Evolutionary conservation across 2,113 vertebrate genomes (phyloP), one percentile per base, ranked within the genome.

Genomic region (Cyanoderma ruficeps): DNA sequence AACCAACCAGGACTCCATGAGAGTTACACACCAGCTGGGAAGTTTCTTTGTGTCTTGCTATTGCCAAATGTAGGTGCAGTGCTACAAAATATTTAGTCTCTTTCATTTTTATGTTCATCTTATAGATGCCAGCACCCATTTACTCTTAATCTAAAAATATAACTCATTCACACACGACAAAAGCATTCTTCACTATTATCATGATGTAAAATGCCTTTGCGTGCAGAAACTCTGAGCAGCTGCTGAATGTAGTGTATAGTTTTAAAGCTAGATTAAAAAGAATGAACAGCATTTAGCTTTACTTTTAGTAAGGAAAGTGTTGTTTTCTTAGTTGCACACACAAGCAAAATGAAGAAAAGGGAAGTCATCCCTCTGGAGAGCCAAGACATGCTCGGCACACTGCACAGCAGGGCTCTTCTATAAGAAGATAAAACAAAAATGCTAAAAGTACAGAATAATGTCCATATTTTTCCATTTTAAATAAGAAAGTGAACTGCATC

Each of bases 101-200:
- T 74, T 90, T 90, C 47, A 77, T 81, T 90, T 94, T 85, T 81
- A 65, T 64, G 56, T 83, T 92, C 89, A 46, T 90, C 63, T 77
- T 74, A 89, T 44, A 78, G 76, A 94, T 81, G 80, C 53, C 86
- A 91, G 52, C 37, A 89, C 52, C 30, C 39, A 78, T 78, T 76
- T 46, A 87, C 37, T 76, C 70, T 77, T 86, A 88, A 67, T 78
- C 72, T 74, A 91, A 94, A 90, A 95, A 63, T 63, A 89, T 89
- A 92, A 78, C 35, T 89, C 88, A 74, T 86, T 90, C 64, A 83
- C 47, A 37, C 44, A 47, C 2, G 10, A 61, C 14, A 44, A 52
- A 87, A 87, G 2, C 52, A 75, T 35, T 82, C 37, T 67, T 77
- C 8, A 7, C 41, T 55, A n/a, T 15, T 60, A 49, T 19, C 15